phyloP scores from a whole-genome alignment of 2,113 vertebrate species.

The Columba janthina region DNA sequence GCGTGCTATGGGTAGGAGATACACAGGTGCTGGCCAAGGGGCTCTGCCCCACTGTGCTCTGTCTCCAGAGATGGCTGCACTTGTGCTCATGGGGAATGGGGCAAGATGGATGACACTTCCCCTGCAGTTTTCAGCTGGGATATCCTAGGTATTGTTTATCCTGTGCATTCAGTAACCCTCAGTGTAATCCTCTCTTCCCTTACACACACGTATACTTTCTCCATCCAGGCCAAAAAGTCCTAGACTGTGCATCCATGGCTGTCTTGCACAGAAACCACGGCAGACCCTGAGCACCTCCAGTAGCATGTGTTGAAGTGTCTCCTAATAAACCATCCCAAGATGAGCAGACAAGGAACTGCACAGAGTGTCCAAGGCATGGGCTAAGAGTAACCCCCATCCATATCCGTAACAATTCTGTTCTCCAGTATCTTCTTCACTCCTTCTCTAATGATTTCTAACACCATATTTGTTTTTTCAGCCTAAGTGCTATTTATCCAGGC shows the following conservation, averaged over 20 bases:
- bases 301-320: background rate
- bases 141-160: background rate
- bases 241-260: background rate
- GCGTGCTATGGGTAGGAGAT: background rate
- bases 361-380: background rate
- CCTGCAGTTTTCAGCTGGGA: background rate
- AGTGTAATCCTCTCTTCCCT: background rate
- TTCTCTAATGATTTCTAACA: background rate
- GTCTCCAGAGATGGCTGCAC: too few relatives aligned
- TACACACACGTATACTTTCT: background rate
- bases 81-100: too few relatives aligned
- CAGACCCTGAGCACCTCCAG: accelerated
- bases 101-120: background rate
- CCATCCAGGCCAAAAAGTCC: background rate
- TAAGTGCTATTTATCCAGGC: background rate
- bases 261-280: background rate
- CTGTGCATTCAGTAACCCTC: background rate
- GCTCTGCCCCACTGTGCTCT: background rate
- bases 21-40: background rate
- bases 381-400: background rate
- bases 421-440: background rate
- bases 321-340: background rate
- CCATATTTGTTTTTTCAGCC: background rate
- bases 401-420: accelerated
- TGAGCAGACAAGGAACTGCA: background rate